Evolutionary conservation across 2,888 invertebrate genomes (phyloP).

Genomic region (Ochropacha duplaris): DNA sequence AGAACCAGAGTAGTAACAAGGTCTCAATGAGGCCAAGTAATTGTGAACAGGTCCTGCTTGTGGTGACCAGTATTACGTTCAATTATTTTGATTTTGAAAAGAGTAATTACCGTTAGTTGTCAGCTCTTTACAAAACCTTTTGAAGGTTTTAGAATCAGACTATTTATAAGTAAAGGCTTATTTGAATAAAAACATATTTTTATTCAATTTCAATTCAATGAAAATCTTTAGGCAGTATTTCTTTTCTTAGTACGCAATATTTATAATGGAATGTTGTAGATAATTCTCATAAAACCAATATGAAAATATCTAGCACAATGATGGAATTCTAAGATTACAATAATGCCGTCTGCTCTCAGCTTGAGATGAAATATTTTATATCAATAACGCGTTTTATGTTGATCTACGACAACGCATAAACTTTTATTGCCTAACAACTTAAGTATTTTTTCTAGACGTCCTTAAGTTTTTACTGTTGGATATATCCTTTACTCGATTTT

Average conservation of each 20-base stretch:
- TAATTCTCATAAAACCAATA: not conserved
- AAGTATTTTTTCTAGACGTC: not conserved
- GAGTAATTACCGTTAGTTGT: no score
- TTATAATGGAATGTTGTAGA: not conserved
- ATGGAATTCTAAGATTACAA: not conserved
- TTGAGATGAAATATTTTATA: not conserved
- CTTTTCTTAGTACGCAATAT: not conserved
- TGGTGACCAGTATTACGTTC: no score
- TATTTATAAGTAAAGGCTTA: no score
- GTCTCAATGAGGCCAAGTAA: no score
- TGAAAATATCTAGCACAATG: not conserved
- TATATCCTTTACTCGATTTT: not conserved
- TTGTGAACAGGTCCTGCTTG: no score
- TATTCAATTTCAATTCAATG: no score
- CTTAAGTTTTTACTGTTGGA: not conserved
- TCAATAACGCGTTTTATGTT: not conserved
- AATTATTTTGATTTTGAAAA: no score
- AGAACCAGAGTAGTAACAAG: no score
- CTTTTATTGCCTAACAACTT: not conserved
- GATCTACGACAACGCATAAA: not conserved
- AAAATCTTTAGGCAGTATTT: not conserved
- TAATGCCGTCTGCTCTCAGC: not conserved
- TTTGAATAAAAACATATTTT: no score
- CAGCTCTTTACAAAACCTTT: no score
- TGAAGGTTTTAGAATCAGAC: no score